These are phyloP conservation scores for Pocillopora damicornis DNA, from an alignment of 64 coral and sea anemone genomes.

Conservation along the genomic window DNA sequence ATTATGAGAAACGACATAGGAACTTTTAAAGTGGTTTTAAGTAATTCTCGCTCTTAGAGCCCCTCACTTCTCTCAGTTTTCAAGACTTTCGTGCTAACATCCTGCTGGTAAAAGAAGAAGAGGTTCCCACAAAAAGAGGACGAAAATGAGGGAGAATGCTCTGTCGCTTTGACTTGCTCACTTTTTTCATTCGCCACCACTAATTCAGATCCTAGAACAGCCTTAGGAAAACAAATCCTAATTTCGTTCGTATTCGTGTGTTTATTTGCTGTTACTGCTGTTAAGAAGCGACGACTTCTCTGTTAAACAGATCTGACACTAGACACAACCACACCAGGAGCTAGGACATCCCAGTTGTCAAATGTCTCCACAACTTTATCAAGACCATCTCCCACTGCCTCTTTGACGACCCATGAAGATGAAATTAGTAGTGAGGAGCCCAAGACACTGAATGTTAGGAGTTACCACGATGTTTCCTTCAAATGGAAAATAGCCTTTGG, in stretches of 20 bases:
- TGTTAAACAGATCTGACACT: not conserved
- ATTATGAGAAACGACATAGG: no score
- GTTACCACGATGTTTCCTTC: not conserved
- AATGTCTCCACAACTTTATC: not conserved
- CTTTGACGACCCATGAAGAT: not conserved
- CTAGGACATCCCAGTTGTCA: not conserved
- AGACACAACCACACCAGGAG: not conserved
- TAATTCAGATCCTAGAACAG: no score
- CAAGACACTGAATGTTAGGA: not conserved
- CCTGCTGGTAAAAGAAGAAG: no score
- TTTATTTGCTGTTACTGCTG: not conserved
- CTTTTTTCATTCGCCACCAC: no score
- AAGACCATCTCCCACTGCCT: not conserved
- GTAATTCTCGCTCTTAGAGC: no score
- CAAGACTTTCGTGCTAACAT: no score
- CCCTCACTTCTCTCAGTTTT: no score
- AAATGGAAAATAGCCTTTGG: constrained; percentile 30
- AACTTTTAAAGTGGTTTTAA: no score
- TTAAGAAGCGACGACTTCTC: not conserved
- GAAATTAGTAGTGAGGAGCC: not conserved
- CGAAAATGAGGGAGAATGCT: no score
- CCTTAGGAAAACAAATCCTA: no score
- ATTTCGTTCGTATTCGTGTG: not conserved
- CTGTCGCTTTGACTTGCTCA: no score
- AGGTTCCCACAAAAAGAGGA: no score